Evolutionary conservation across 2,113 vertebrate genomes (phyloP).

Genomic region (Aepyceros melampus): DNA sequence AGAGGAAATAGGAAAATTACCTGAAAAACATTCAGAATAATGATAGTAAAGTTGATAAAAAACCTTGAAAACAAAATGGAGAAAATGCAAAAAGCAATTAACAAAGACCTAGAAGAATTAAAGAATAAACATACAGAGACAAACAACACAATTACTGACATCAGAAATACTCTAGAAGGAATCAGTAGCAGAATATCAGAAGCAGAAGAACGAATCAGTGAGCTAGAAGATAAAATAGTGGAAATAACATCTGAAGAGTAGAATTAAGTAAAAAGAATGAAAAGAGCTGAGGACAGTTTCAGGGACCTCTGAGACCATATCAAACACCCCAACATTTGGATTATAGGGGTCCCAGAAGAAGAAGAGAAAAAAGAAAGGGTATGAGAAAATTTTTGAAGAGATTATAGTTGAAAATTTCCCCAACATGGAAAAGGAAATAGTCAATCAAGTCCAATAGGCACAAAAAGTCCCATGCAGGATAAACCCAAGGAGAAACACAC

Average conservation of each 20-base stretch:
- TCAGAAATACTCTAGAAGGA: background rate
- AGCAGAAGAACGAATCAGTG: background rate
- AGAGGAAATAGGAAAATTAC: background rate
- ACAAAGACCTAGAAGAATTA: background rate
- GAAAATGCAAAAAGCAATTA: background rate
- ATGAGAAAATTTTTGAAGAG: too few relatives aligned
- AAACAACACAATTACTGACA: background rate
- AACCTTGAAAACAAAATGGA: background rate
- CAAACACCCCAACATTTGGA: background rate
- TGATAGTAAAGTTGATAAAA: background rate
- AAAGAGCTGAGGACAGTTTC: background rate
- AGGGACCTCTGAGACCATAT: background rate
- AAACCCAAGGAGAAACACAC: too few relatives aligned
- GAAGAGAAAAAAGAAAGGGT: too few relatives aligned
- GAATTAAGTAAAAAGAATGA: background rate
- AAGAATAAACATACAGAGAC: background rate
- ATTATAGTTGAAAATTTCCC: too few relatives aligned
- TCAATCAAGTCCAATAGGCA: too few relatives aligned
- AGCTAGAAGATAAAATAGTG: background rate
- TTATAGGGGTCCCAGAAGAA: too few relatives aligned
- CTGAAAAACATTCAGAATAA: background rate
- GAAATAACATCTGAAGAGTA: background rate
- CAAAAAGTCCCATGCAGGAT: too few relatives aligned
- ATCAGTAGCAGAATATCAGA: background rate
- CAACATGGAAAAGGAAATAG: too few relatives aligned